Evolutionary conservation across 1,140 invertebrate species (phyloP), one percentile per base, ranked within the genome.

Genomic region (Diorhabda carinulata): DNA sequence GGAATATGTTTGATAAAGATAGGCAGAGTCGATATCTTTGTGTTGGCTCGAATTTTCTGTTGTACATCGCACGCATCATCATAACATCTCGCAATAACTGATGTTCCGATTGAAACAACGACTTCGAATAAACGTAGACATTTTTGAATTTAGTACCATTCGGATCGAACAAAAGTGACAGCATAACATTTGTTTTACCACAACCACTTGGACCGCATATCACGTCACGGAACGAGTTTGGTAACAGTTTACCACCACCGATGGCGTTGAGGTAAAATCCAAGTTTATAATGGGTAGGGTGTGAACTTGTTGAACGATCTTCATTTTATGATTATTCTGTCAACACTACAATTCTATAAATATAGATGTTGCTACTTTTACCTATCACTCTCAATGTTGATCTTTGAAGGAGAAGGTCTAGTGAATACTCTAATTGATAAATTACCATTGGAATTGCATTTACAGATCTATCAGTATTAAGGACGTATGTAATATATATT

Each of bases 371-470:
- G 6, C 6, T 7, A 60, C 42, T 4, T 10, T 1, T 60, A 9
- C 5, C 57, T 58, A 5, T 8, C n/a, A 5, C 5, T 44, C 42
- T 25, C 57, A 41, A n/a, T 66, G 40, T 10, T 47, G n/a, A 25
- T 40, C 10, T 43, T 9, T 5, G 43, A 57, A 52, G 47, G 64
- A 25, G 64, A 40, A 25, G 58, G 58, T 44, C 25, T 67, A 8
- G 57, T 67, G 10, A 67, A 67, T 43, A 44, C 66, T 10, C 8
- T 45, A 41, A 61, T 67, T 41, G 78, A 84, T 74, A 76, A 76
- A 25, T 64, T 84, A 25, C 81, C 82, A 2, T 59, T 82, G 64
- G 81, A 85, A 78, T 44, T 82, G 44, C 79, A 85, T 77, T 66
- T 83, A 60, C 25, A 25, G 25, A 25, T 25, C 25, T 25, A 25